Evolutionary conservation across 2,113 vertebrate genomes (phyloP), one percentile per base, ranked within the genome.

Genomic region (Nothobranchius furzeri): DNA sequence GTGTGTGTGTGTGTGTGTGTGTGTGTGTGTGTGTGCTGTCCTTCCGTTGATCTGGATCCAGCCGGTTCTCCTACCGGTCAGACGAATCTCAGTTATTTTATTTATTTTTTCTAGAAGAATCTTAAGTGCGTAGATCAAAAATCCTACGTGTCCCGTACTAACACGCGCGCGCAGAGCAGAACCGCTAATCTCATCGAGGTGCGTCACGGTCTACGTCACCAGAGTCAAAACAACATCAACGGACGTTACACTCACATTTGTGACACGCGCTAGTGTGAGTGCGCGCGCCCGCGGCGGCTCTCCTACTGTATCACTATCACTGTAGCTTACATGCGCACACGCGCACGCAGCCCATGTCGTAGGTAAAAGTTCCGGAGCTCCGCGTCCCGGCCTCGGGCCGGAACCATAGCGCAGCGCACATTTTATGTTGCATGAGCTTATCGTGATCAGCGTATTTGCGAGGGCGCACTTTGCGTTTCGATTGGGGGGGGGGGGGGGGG

Each of bases 171-270:
- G 35, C 42, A 9, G 35, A 20, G 65, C n/a, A 9, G 72, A 78
- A 83, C 76, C 60, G 80, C 82, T 85, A 73, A 76, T 83, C 76
- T 88, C 85, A 78, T 84, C 72, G 61, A 14, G 60, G 62, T 74
- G 73, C 88, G 86, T 89, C 84, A 89, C 82, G 76, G 0, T 17
- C 76, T 87, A 89, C 88, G 88, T 89, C 84, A 88, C 68, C 68
- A 36, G 73, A 72, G 82, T 82, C 83, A 85, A 82, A 84, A 89
- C 82, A 88, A 86, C 82, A 85, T 85, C 80, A 78, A 66, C 64
- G 78, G 68, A 64, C 71, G 83, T 63, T 58, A 17, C 30, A 30
- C 30, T 35, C 30, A 37, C 15, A 50, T 6, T n/a, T 50, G 14
- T 25, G 59, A 36, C 45, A 48, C 46, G 46, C 47, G 63, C 40